Percentiles rank a stretch among this genome's conserved stretches.
phyloP scores from a whole-genome alignment of 1,140 invertebrate species.

The Neelides sp. region DNA sequence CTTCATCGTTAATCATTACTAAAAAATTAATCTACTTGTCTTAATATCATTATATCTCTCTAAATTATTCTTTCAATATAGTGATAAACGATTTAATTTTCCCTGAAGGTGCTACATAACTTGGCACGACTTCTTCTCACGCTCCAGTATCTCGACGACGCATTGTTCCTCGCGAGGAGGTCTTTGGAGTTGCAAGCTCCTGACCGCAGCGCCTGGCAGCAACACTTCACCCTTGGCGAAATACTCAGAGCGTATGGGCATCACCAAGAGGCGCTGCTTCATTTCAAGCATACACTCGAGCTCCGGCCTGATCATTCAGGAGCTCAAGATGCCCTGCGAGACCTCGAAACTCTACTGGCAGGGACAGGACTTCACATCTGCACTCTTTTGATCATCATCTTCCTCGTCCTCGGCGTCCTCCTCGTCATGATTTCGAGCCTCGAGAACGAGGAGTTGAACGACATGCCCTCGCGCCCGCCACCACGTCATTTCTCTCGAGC shows the following conservation, averaged over 20 bases:
- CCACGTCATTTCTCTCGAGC: constrained; percentile 68
- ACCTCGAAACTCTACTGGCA: constrained; percentile 58
- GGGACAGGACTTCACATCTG: constrained; percentile 58
- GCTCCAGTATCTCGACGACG: constrained; percentile 74
- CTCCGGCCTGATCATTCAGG: constrained; percentile 66
- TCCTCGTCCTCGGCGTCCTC: constrained; percentile 63
- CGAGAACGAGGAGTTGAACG: constrained; percentile 45
- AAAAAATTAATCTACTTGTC: neutral
- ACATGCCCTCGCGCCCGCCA: constrained; percentile 48
- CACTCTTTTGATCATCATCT: constrained; percentile 71
- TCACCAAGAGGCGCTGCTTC: constrained; percentile 63
- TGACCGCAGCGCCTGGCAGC: constrained; percentile 73
- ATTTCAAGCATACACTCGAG: constrained; percentile 57
- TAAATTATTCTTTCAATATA: neutral
- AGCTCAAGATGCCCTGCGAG: constrained; percentile 58
- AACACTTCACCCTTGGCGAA: constrained; percentile 74
- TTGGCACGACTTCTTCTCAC: constrained; percentile 61
- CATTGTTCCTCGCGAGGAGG: constrained; percentile 65
- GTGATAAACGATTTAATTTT: constrained; percentile 7
- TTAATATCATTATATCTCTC: neutral
- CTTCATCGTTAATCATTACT: neutral
- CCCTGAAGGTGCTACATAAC: constrained; percentile 53
- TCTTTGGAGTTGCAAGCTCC: constrained; percentile 58
- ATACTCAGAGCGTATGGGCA: constrained; percentile 72
- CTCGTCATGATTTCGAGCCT: constrained; percentile 64